phyloP scores from a whole-genome alignment of 2,797 vertebrate genomes.

The Acanthurus lineatus region DNA sequence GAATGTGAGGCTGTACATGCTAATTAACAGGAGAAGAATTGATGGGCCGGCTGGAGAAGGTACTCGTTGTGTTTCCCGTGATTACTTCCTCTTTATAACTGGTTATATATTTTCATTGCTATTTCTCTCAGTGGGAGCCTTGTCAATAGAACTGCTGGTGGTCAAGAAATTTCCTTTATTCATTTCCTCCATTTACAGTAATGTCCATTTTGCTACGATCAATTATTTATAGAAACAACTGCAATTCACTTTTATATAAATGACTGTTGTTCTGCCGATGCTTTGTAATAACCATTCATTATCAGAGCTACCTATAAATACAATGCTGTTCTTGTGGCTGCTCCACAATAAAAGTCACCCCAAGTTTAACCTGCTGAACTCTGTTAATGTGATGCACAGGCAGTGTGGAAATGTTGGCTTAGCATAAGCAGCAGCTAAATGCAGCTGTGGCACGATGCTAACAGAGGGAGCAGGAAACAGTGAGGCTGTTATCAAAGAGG shows the following conservation, averaged over 20 bases:
- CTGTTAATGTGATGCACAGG: background rate
- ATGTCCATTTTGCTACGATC: background rate
- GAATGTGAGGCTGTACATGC: background rate
- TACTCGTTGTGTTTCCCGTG: background rate
- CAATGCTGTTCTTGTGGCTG: background rate
- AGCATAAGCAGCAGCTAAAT: background rate
- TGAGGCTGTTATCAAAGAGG: background rate
- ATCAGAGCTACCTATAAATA: background rate
- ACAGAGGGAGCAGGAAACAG: background rate
- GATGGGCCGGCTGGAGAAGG: background rate
- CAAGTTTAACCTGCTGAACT: background rate
- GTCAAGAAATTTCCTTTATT: background rate
- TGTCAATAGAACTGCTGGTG: background rate
- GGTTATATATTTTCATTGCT: background rate
- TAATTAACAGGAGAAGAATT: conserved; percentile 15
- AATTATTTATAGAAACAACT: background rate
- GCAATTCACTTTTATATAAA: background rate
- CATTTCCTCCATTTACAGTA: background rate
- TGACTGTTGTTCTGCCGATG: background rate
- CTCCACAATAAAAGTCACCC: background rate
- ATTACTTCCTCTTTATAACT: background rate
- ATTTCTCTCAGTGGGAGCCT: background rate
- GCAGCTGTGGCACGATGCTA: background rate
- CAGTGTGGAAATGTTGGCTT: background rate
- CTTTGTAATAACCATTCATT: no score